Evolutionary conservation across 2,113 vertebrate genomes (phyloP).

Genomic region (Sylvilagus bachmani): DNA sequence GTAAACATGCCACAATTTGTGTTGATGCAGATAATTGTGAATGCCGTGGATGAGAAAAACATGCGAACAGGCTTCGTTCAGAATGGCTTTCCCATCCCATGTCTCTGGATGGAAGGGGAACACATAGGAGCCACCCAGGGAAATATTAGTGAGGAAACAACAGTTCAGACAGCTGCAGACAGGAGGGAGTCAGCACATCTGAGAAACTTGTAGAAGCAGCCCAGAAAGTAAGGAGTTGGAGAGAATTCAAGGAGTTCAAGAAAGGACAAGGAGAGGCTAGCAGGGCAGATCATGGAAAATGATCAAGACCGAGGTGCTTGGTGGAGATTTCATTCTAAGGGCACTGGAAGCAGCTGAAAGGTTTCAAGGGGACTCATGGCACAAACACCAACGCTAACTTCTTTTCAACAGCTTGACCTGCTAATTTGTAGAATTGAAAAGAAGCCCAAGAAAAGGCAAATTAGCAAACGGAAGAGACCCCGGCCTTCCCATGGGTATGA

Average conservation of each 20-base stretch:
- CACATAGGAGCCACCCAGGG: neutral
- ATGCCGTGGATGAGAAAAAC: neutral
- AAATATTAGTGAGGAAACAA: too few relatives aligned
- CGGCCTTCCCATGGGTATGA: neutral
- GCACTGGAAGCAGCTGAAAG: neutral
- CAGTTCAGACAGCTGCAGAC: neutral
- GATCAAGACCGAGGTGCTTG: neutral
- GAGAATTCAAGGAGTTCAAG: neutral
- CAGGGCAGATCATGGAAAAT: neutral
- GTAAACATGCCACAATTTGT: neutral
- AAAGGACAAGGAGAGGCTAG: neutral
- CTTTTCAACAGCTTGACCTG: neutral
- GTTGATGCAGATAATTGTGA: neutral
- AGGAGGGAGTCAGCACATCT: neutral
- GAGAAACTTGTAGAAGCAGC: neutral
- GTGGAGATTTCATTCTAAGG: neutral
- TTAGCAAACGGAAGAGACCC: neutral
- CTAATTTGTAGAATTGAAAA: neutral
- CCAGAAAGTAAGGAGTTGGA: neutral
- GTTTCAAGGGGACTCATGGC: neutral
- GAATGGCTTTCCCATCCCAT: neutral
- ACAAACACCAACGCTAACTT: too few relatives aligned
- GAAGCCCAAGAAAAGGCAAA: neutral
- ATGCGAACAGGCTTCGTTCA: neutral
- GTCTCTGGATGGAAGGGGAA: neutral